A percentile compares a stretch with the other conserved stretches of the same genome.
phyloP scores from a whole-genome alignment of 2,113 vertebrate species.

The Miniopterus natalensis region DNA sequence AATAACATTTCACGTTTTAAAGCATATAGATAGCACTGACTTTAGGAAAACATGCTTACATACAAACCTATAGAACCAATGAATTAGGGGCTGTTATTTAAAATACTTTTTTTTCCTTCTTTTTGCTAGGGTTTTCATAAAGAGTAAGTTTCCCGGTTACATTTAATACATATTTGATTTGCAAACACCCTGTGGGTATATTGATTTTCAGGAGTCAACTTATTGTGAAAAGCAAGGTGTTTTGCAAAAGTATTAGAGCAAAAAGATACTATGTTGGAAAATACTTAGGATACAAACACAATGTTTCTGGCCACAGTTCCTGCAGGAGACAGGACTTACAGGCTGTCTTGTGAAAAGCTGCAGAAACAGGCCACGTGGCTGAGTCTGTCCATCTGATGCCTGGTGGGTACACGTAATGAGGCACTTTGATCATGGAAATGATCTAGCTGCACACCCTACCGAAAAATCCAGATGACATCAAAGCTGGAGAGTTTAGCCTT shows the following conservation, averaged over 20 bases:
- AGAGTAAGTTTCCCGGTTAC: not conserved
- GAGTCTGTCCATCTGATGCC: not conserved
- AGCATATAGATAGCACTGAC: not conserved
- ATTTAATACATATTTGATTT: constrained; percentile 45
- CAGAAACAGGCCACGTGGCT: not conserved
- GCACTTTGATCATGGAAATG: constrained; percentile 27
- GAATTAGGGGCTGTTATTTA: not conserved
- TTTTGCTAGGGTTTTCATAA: not conserved
- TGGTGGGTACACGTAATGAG: not conserved
- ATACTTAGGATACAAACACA: not conserved
- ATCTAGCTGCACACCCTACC: not conserved
- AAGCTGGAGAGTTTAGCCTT: not conserved
- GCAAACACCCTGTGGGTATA: not conserved
- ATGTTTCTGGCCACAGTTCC: not conserved
- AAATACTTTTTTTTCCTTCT: not conserved
- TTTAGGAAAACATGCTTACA: constrained; percentile 38
- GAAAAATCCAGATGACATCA: constrained; percentile 17
- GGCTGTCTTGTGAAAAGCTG: constrained; percentile 11
- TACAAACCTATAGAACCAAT: not conserved
- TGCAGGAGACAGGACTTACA: not conserved
- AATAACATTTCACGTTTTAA: constrained; percentile 13
- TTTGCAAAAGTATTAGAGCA: not conserved
- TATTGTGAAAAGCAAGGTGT: constrained; percentile 22
- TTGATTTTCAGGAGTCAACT: not conserved
- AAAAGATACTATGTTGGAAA: constrained; percentile 30